A percentile compares a stretch with the other conserved stretches of the same genome.
These are phyloP conservation scores for Halictus rubicundus DNA, from an alignment of 1,140 invertebrate genomes.

Conservation along the genomic window DNA sequence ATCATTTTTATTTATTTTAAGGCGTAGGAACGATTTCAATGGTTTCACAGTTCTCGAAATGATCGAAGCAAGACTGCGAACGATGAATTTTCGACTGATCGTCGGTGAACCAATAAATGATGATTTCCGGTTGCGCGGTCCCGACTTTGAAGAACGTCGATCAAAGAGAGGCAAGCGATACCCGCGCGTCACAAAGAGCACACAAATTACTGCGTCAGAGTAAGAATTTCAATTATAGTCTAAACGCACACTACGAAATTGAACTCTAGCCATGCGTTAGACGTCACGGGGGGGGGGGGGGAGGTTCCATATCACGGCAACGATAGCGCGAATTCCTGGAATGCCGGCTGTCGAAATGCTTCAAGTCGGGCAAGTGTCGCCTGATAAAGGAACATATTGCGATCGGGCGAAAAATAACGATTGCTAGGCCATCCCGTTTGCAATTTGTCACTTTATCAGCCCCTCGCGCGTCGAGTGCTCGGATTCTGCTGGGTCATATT, in stretches of 20 bases:
- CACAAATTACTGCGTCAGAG: conserved; percentile 48
- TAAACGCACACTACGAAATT: conserved; percentile 19
- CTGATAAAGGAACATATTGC: conserved; percentile 6
- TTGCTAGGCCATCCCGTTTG: neutral
- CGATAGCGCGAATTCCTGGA: conserved; percentile 31
- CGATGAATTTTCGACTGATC: too few relatives aligned
- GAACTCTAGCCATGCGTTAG: conserved; percentile 35
- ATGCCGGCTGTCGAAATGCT: conserved; percentile 13
- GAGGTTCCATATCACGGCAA: conserved; percentile 25
- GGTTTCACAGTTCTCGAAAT: too few relatives aligned
- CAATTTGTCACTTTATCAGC: neutral
- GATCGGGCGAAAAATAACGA: conserved; percentile 2
- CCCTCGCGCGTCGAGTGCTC: neutral
- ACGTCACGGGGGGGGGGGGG: conserved; percentile 24
- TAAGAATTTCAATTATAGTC: conserved; percentile 49
- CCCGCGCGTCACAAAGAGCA: conserved; percentile 44
- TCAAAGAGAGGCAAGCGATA: conserved; percentile 46
- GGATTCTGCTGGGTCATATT: neutral
- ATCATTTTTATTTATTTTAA: too few relatives aligned
- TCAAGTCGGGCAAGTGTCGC: neutral
- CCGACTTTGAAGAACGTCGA: conserved; percentile 52
- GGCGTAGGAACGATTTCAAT: too few relatives aligned
- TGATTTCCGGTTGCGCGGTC: conserved; percentile 49
- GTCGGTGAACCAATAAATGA: conserved; percentile 45
- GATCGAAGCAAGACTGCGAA: too few relatives aligned